Evolutionary conservation across 1,140 invertebrate genomes (phyloP).

Genomic region (Euglossa dilemma): DNA sequence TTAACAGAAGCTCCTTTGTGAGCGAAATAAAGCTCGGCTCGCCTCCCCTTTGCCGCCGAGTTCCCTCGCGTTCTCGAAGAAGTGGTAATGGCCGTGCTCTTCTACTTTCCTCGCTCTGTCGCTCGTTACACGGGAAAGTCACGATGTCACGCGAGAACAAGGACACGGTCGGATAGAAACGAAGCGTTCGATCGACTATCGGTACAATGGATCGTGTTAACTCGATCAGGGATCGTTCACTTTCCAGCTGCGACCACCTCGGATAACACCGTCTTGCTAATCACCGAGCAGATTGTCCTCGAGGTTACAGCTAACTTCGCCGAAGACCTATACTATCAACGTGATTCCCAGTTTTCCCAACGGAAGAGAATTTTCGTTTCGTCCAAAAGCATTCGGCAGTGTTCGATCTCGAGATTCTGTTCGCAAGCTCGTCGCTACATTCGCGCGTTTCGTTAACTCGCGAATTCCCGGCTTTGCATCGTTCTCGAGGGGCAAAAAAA

Average conservation of each 20-base stretch:
- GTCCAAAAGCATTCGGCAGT: too few relatives aligned
- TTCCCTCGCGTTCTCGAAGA: conserved; percentile 4
- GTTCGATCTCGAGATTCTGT: neutral
- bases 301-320: too few relatives aligned
- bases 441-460: too few relatives aligned
- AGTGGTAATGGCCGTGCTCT: conserved; percentile 16
- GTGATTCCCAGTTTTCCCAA: too few relatives aligned
- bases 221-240: conserved; percentile 2
- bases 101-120: neutral
- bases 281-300: neutral
- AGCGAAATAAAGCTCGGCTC: conserved; percentile 56
- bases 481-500: too few relatives aligned
- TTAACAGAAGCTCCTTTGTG: conserved; percentile 50
- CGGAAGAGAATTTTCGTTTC: too few relatives aligned
- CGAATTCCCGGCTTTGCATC: too few relatives aligned
- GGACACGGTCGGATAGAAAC: neutral
- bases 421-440: too few relatives aligned
- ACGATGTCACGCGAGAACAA: conserved; percentile 1
- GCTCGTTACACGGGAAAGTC: conserved; percentile 34
- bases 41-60: conserved; percentile 23
- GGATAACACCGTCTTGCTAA: neutral
- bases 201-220: neutral
- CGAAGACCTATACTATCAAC: too few relatives aligned
- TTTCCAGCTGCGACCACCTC: neutral
- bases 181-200: neutral